A percentile compares a stretch with the other conserved stretches of the same genome.
Evolutionary conservation across 53 echinoderm and acorn worm species (phyloP).

Genomic region (Echinarachnius parma): DNA sequence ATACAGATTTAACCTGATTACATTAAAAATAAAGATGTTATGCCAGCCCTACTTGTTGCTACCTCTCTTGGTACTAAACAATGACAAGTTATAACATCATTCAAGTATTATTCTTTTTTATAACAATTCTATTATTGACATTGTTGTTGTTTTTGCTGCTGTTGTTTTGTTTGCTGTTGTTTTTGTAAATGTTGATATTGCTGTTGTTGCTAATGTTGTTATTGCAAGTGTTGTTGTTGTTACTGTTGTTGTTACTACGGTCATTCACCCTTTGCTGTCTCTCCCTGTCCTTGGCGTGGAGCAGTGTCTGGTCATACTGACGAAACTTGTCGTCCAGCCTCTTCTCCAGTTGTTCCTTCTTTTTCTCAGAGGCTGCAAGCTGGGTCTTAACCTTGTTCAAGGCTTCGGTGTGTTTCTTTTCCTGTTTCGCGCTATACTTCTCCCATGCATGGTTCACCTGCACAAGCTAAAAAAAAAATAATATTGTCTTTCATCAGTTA

Average conservation of each 20-base stretch:
- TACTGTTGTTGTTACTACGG: background rate
- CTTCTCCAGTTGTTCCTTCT: background rate
- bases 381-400: conserved; percentile 10
- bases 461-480: background rate
- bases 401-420: background rate
- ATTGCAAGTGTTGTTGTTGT: background rate
- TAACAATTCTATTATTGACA: no score
- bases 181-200: no score
- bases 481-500: no score
- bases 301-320: conserved; percentile 19
- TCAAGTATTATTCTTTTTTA: no score
- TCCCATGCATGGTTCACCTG: conserved; percentile 32
- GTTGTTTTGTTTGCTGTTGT: no score
- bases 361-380: conserved; percentile 7
- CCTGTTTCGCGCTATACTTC: conserved; percentile 1
- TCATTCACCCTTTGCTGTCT: conserved; percentile 6
- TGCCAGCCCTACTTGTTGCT: no score
- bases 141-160: no score
- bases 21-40: no score
- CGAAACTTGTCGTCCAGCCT: conserved; percentile 9
- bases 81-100: no score
- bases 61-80: no score
- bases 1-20: no score
- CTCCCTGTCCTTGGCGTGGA: background rate
- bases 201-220: no score